Conservation (phyloP, 1,140 invertebrate genomes). For the Centruroides sculpturatus region DNA sequence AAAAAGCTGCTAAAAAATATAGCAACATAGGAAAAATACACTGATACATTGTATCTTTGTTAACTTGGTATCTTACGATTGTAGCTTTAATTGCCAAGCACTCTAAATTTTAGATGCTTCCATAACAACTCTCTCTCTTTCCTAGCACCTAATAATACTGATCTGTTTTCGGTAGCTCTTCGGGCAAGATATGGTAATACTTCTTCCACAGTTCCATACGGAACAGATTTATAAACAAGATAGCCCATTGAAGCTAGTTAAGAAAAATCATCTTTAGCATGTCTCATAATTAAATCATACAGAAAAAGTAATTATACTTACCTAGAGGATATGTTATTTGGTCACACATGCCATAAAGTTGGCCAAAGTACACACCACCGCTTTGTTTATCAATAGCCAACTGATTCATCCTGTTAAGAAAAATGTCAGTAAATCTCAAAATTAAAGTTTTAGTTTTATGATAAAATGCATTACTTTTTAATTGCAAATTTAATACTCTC, state of each 20-base stretch:
- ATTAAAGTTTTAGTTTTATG: not conserved
- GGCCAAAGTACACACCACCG: conserved; percentile 92
- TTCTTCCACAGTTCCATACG: conserved; percentile 93
- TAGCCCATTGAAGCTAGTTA: conserved; percentile 86
- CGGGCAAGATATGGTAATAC: conserved; percentile 87
- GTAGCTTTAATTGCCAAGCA: not conserved
- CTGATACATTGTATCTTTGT: too few species aligned
- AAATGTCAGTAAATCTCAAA: not conserved
- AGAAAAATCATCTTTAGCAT: not conserved
- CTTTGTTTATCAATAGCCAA: conserved; percentile 74
- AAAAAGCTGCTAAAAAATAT: too few species aligned
- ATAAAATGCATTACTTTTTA: conserved; percentile 5
- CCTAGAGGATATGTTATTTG: conserved; percentile 91
- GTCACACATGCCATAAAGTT: conserved; percentile 97
- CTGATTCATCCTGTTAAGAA: conserved; percentile 67
- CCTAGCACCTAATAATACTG: conserved; percentile 69
- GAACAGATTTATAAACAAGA: conserved; percentile 97
- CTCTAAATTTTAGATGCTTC: conserved; percentile 43
- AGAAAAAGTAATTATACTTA: conserved; percentile 30
- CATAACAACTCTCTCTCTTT: conserved; percentile 70
- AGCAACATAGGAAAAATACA: too few species aligned
- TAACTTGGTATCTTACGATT: too few species aligned
- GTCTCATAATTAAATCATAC: too few species aligned
- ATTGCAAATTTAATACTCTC: conserved; percentile 40
- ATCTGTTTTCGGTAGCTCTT: conserved; percentile 85